phyloP scores from a whole-genome alignment of 2,888 invertebrate genomes.

The Anaspis maculata region DNA sequence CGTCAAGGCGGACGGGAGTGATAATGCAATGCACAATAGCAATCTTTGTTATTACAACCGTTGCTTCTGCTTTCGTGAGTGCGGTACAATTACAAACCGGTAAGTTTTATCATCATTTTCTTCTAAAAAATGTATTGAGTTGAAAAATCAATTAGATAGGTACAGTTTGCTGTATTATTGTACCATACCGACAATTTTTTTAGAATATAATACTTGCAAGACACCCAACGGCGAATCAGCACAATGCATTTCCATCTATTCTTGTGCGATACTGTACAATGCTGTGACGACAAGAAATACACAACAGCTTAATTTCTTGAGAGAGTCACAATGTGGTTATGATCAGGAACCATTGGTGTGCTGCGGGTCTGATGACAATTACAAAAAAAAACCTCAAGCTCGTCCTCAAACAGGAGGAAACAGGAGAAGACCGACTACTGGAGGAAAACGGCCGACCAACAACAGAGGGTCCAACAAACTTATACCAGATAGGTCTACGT shows the following conservation, averaged over 20 bases:
- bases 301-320: slow-evolving; percentile 38
- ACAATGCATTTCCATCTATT: slow-evolving; percentile 45
- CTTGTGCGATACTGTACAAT: slow-evolving; percentile 40
- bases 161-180: too few species aligned
- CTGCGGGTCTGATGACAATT: slow-evolving; percentile 38
- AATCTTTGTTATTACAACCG: background rate
- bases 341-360: slow-evolving; percentile 45
- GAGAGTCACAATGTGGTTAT: slow-evolving; percentile 50
- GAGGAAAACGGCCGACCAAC: background rate
- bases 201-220: slow-evolving; percentile 31
- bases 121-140: too few species aligned
- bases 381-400: too few species aligned
- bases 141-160: too few species aligned
- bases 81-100: too few species aligned
- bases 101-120: too few species aligned
- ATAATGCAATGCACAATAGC: slow-evolving; percentile 5
- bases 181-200: too few species aligned
- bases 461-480: slow-evolving; percentile 2
- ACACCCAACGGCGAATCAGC: slow-evolving; percentile 44
- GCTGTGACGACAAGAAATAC: slow-evolving; percentile 34
- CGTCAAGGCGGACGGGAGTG: slow-evolving; percentile 14
- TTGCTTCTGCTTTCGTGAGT: too few species aligned
- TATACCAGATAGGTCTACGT: slow-evolving; percentile 24
- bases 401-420: slow-evolving; percentile 1
- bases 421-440: slow-evolving; percentile 1